Evolutionary conservation across 2,888 invertebrate species (phyloP).

Genomic region (Leucophenga maculata): DNA sequence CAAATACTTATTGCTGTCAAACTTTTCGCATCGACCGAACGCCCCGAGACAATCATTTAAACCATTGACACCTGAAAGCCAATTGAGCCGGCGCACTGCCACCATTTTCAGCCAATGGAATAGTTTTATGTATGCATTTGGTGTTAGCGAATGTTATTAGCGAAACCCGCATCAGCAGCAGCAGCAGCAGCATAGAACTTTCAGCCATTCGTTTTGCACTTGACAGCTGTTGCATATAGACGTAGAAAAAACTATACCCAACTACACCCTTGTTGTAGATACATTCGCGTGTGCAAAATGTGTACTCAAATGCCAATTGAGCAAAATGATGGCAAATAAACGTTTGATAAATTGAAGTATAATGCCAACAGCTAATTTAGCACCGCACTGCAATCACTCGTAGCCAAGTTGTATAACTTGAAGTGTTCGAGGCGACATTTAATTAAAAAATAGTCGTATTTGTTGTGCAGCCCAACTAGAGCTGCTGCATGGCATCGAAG

Average conservation of each 20-base stretch:
- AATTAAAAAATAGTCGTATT: slow-evolving; percentile 50
- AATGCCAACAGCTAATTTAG: slow-evolving; percentile 7
- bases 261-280: background rate
- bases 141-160: slow-evolving; percentile 20
- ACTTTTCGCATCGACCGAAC: background rate
- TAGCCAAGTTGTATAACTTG: background rate
- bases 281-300: too few species aligned
- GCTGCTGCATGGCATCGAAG: background rate
- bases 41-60: slow-evolving; percentile 54
- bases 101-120: slow-evolving; percentile 14
- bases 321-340: background rate
- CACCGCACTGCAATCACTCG: background rate
- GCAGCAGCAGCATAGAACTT: background rate
- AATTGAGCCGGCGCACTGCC: slow-evolving; percentile 43
- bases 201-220: background rate
- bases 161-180: background rate
- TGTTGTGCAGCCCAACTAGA: background rate
- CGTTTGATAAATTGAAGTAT: slow-evolving; percentile 20
- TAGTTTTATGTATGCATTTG: background rate
- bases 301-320: background rate
- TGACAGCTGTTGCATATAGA: background rate
- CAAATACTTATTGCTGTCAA: too few species aligned
- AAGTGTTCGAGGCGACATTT: slow-evolving; percentile 61
- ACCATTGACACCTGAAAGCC: slow-evolving; percentile 67
- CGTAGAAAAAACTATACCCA: background rate